These are phyloP conservation scores for Notechis scutatus DNA, from an alignment of 2,113 vertebrate species.

Conservation along the genomic window DNA sequence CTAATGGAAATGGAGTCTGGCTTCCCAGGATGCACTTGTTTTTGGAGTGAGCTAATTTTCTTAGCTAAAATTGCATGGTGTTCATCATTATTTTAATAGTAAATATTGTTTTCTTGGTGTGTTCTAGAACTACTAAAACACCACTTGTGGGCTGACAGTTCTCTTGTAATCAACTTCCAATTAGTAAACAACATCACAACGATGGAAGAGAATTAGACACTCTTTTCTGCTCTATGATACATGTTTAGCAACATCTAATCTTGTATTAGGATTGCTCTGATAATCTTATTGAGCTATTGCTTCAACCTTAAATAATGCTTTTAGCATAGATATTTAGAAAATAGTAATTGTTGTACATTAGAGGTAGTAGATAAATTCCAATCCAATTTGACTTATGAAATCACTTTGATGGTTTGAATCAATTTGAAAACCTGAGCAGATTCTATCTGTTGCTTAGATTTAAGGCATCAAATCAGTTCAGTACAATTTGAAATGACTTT, in stretches of 20 bases:
- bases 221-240: background rate
- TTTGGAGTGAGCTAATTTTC: no score
- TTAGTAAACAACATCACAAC: background rate
- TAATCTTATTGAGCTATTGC: background rate
- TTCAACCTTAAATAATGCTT: background rate
- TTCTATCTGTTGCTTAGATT: background rate
- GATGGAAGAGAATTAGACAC: background rate
- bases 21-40: no score
- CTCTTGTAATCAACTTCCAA: background rate
- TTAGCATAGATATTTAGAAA: background rate
- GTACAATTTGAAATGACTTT: background rate
- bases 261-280: background rate
- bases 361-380: background rate
- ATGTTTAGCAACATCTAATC: background rate
- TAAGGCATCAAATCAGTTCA: background rate
- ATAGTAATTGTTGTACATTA: background rate
- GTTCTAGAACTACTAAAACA: background rate
- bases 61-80: background rate
- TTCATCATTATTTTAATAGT: background rate
- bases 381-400: background rate
- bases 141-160: background rate
- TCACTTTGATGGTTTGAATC: background rate
- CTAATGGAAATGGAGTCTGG: no score
- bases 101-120: background rate
- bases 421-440: background rate